Base-by-base conservation (phyloP, 2,797 vertebrate species). In the Notolepis coatsorum region DNA sequence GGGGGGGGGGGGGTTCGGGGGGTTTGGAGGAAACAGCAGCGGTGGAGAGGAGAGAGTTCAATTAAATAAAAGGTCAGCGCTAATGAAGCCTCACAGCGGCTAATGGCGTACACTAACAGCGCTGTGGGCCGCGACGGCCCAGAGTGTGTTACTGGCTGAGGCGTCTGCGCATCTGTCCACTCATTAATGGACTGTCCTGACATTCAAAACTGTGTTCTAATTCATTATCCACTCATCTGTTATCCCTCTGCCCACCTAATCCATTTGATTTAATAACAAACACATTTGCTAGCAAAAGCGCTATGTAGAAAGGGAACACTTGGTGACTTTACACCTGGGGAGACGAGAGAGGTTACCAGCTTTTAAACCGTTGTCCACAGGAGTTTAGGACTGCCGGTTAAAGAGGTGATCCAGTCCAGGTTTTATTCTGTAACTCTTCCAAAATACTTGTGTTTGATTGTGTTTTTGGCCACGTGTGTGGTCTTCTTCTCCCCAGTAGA, bases 31-130 rank as follows among this genome's bases (percentile, higher is more conserved):
- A 55, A 53, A 67, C 7, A 52, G 5, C n/a, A 45, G 56, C 47
- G 24, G 58, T 21, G 1, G 56, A 31, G n/a, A 71, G 41, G 62
- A 68, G 68, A 52, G 58, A 72, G 61, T 81, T 86, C 76, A 83
- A 80, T 88, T 86, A 79, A 86, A 84, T 41, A 45, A 89, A 90
- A 93, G 89, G 90, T 90, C 88, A 92, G 53, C 73, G 68, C 71
- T 85, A 90, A 90, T 84, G 83, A 86, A 80, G 84, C 84, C 73
- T 84, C 70, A 70, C 65, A 52, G 69, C 31, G 37, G 79, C 64
- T 79, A 81, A 79, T 75, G 52, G 75, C 68, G 41, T 60, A 61
- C 74, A 68, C 68, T 84, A 68, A 71, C 62, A 79, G 49, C 39
- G 28, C 23, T 28, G 13, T 25, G 24, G 24, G 7, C 13, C 18